phyloP scores from a whole-genome alignment of 1,140 invertebrate species.

The Bombus huntii region DNA sequence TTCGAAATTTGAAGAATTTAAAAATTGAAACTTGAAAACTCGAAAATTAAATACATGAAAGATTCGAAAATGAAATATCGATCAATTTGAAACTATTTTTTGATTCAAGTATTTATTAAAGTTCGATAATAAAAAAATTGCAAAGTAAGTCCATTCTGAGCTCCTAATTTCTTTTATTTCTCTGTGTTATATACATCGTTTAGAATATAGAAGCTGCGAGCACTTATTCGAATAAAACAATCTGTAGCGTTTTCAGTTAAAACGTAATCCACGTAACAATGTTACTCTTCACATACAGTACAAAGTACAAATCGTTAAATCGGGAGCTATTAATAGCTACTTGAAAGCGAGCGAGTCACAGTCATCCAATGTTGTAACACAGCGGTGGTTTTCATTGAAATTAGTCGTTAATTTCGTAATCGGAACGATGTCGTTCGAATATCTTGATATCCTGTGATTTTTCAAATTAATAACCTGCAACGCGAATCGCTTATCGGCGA shows the following conservation, averaged over 20 bases:
- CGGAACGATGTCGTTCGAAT: not conserved
- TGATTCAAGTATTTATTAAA: too few relatives aligned
- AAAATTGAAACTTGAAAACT: not conserved
- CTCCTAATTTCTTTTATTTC: not conserved
- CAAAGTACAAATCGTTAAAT: not conserved
- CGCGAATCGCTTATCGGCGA: not conserved
- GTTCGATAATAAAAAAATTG: too few relatives aligned
- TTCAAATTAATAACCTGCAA: constrained; percentile 7
- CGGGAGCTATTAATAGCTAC: not conserved
- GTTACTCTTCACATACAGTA: not conserved
- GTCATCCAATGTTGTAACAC: constrained; percentile 4
- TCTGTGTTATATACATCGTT: not conserved
- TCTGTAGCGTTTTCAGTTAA: not conserved
- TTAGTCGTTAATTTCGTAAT: not conserved
- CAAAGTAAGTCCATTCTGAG: too few relatives aligned
- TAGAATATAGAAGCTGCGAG: not conserved
- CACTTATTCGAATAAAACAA: not conserved
- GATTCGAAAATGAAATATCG: not conserved
- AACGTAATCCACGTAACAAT: not conserved
- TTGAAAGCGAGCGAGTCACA: not conserved
- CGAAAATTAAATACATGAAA: too few relatives aligned
- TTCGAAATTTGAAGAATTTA: not conserved
- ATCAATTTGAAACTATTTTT: too few relatives aligned
- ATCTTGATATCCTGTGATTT: not conserved
- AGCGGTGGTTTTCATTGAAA: not conserved